A percentile compares a stretch with the other conserved stretches of the same genome.
These are phyloP conservation scores for Drosophila multiciliata DNA, from an alignment of 2,888 invertebrate species.

Conservation along the genomic window DNA sequence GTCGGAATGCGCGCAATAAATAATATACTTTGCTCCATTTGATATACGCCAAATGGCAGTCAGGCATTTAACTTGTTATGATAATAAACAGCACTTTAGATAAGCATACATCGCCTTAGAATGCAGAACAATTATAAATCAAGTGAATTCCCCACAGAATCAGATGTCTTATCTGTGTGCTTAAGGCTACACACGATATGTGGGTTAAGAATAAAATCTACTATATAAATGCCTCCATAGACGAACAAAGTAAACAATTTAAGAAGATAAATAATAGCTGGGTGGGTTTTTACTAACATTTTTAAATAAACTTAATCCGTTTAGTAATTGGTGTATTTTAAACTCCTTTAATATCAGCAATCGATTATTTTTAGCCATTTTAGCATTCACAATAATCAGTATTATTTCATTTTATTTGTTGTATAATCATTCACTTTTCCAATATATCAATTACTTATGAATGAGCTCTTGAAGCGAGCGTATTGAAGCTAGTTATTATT, in stretches of 20 bases:
- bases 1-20: conserved; percentile 45
- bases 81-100: conserved; percentile 60
- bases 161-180: conserved; percentile 37
- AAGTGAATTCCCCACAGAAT: conserved; percentile 48
- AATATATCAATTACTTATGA: conserved; percentile 35
- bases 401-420: conserved; percentile 5
- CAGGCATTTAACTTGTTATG: conserved; percentile 58
- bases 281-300: background rate
- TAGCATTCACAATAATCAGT: background rate
- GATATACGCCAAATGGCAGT: conserved; percentile 46
- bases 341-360: background rate
- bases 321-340: background rate
- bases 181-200: conserved; percentile 12
- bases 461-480: conserved; percentile 10
- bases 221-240: conserved; percentile 1
- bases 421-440: conserved; percentile 20
- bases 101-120: conserved; percentile 58
- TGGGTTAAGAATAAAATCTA: conserved; percentile 20
- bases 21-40: conserved; percentile 39
- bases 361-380: background rate
- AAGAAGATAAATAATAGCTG: background rate
- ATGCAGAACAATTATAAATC: conserved; percentile 56
- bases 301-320: background rate
- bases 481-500: conserved; percentile 5
- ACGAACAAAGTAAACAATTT: background rate